Conservation (phyloP, 2,113 vertebrate genomes). For the Prinia subflava region DNA sequence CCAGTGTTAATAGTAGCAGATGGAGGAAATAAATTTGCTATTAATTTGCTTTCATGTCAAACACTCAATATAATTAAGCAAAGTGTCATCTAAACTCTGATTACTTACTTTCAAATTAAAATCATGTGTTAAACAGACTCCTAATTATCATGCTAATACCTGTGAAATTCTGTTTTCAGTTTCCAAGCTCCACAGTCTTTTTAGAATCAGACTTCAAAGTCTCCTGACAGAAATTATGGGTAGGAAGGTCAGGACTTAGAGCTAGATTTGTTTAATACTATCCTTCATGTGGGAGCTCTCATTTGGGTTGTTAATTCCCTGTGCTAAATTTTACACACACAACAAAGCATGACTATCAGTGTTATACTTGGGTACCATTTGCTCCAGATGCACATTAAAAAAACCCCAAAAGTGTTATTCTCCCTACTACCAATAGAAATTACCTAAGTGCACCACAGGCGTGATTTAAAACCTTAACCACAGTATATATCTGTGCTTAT, state of each 20-base stretch:
- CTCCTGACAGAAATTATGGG: slow-evolving; percentile 26
- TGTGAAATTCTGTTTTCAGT: slow-evolving; percentile 23
- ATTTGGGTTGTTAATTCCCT: slow-evolving; percentile 32
- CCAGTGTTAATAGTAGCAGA: slow-evolving; percentile 3
- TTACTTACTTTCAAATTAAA: slow-evolving; percentile 59
- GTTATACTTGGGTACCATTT: background rate
- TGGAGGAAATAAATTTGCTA: slow-evolving; percentile 46
- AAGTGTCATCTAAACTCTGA: slow-evolving; percentile 61
- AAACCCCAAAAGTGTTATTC: background rate
- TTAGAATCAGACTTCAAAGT: slow-evolving; percentile 42
- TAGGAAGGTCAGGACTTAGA: slow-evolving; percentile 45
- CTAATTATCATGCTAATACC: slow-evolving; percentile 55
- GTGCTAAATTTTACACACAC: slow-evolving; percentile 1
- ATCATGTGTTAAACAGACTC: slow-evolving; percentile 14
- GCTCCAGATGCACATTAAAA: background rate
- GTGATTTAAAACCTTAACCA: background rate
- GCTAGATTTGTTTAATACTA: slow-evolving; percentile 41
- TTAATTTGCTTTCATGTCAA: slow-evolving; percentile 63
- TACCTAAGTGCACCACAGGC: background rate
- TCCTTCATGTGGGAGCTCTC: background rate
- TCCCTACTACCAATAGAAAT: background rate
- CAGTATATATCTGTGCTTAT: background rate
- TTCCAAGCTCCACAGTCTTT: background rate
- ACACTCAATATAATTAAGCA: slow-evolving; percentile 55
- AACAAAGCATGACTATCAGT: background rate